Conservation (phyloP, 2,888 invertebrate genomes). For the Ophion obscuratus region DNA sequence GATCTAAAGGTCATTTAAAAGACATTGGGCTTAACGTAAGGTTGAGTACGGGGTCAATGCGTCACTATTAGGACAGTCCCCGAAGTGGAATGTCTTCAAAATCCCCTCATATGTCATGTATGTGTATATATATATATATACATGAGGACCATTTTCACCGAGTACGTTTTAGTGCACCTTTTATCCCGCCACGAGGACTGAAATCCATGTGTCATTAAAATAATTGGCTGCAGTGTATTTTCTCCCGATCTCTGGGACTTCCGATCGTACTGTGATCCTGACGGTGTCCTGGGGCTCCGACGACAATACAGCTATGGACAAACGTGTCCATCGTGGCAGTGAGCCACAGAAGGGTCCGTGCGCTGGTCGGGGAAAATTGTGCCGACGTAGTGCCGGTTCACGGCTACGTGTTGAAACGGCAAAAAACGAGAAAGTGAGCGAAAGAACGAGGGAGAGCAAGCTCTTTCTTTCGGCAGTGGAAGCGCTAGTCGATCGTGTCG, state of each 20-base stretch:
- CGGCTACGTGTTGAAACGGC: background rate
- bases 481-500: conserved; percentile 7
- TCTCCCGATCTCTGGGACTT: conserved; percentile 3
- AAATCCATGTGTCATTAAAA: conserved; percentile 58
- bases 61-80: no score
- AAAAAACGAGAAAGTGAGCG: background rate
- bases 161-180: conserved; percentile 2
- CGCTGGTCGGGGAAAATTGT: background rate
- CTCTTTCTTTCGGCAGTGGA: background rate
- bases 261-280: conserved; percentile 11
- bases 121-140: background rate
- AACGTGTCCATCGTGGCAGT: background rate
- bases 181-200: conserved; percentile 38
- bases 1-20: no score
- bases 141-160: background rate
- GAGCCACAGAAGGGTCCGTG: background rate
- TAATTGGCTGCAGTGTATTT: conserved; percentile 58
- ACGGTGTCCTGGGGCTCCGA: background rate
- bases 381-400: conserved; percentile 1
- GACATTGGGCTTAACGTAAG: no score
- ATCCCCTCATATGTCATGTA: no score
- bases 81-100: no score
- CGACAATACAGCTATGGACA: conserved; percentile 5
- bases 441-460: background rate
- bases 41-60: no score